Evolutionary conservation across 2,113 vertebrate genomes (phyloP).

Genomic region (Ibidorhyncha struthersii): DNA sequence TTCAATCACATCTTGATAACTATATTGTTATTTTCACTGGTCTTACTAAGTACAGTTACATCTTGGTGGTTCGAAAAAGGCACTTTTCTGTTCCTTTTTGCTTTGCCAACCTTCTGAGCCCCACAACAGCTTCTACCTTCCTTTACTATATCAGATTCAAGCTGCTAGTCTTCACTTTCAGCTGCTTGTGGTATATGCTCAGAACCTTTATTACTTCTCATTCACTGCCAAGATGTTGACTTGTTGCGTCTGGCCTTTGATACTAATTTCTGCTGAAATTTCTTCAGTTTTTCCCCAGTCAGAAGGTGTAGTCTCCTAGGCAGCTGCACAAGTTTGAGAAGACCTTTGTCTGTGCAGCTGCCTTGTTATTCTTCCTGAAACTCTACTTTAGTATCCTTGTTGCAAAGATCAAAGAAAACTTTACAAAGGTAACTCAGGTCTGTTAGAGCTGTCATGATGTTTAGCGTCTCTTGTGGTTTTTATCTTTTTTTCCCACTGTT

Average conservation of each 20-base stretch:
- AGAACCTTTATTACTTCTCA: neutral
- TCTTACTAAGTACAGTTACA: neutral
- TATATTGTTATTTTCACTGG: neutral
- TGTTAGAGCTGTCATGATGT: neutral
- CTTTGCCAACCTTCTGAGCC: neutral
- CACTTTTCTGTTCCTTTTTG: neutral
- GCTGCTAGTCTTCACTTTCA: neutral
- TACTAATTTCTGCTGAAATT: neutral
- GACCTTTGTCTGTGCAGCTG: neutral
- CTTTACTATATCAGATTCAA: neutral
- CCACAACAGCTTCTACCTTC: neutral
- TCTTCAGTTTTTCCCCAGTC: neutral
- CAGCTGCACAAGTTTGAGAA: neutral
- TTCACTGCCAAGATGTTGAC: neutral
- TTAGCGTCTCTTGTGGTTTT: neutral
- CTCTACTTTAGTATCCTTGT: neutral
- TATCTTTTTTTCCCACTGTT: neutral
- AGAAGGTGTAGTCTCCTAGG: neutral
- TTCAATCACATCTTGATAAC: neutral
- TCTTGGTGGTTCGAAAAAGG: neutral
- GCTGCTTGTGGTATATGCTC: neutral
- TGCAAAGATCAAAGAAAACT: neutral
- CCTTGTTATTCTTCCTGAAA: neutral
- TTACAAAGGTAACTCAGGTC: neutral
- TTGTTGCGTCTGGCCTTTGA: neutral